These are phyloP conservation scores for Propsilocerus akamusi DNA, from an alignment of 1,140 invertebrate species.

Conservation along the genomic window DNA sequence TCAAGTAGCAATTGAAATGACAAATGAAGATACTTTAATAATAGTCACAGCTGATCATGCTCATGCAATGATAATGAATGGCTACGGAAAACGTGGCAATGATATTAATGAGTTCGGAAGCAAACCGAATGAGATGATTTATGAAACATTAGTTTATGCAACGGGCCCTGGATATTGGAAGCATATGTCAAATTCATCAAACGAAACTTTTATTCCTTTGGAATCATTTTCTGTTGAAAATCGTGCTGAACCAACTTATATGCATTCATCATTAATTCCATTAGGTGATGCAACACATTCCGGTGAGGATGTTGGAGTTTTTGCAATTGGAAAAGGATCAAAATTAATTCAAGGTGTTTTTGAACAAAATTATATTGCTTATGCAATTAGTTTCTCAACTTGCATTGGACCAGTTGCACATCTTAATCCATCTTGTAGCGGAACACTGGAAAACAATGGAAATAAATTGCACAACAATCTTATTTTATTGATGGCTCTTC, in stretches of 20 bases:
- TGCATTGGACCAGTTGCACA: conserved; percentile 29
- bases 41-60: conserved; percentile 62
- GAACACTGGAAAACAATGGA: no score
- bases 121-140: conserved; percentile 30
- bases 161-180: conserved; percentile 45
- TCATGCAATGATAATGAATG: conserved; percentile 46
- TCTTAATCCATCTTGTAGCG: conserved; percentile 13
- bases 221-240: conserved; percentile 7
- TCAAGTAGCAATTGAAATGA: conserved; percentile 29
- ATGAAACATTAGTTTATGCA: conserved; percentile 52
- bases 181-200: conserved; percentile 14
- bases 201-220: conserved; percentile 11
- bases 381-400: conserved; percentile 45
- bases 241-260: conserved; percentile 14
- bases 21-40: conserved; percentile 43
- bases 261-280: conserved; percentile 15
- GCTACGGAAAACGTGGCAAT: conserved; percentile 39
- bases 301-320: conserved; percentile 77
- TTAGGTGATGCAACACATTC: conserved; percentile 47
- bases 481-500: no score
- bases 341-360: conserved; percentile 53
- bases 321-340: conserved; percentile 57
- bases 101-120: conserved; percentile 38
- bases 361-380: conserved; percentile 60
- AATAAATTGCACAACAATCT: no score